A percentile compares a stretch with the other conserved stretches of the same genome.
Evolutionary conservation across 1,140 invertebrate genomes (phyloP).

Genomic region (Euwallacea similis): DNA sequence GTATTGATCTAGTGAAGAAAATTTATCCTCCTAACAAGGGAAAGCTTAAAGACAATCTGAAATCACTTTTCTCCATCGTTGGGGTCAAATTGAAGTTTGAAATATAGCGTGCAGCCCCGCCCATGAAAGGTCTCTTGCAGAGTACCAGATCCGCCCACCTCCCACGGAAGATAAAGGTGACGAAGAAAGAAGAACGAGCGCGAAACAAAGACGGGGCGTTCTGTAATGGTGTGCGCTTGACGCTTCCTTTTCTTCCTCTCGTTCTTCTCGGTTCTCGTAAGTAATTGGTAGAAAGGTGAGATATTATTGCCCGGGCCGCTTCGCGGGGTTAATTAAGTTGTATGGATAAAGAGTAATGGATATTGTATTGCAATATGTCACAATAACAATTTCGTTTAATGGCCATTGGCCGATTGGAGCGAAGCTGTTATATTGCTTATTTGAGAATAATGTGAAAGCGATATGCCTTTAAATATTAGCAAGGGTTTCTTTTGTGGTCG

Average conservation of each 20-base stretch:
- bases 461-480: background rate
- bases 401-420: background rate
- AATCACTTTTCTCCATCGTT: slow-evolving; percentile 30
- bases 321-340: slow-evolving; percentile 14
- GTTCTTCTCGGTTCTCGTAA: background rate
- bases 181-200: slow-evolving; percentile 11
- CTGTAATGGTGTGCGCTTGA: slow-evolving; percentile 16
- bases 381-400: slow-evolving; percentile 12
- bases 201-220: slow-evolving; percentile 17
- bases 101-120: slow-evolving; percentile 43
- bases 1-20: no score
- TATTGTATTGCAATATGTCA: slow-evolving; percentile 16
- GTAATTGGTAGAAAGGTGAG: slow-evolving; percentile 23
- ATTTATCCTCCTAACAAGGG: slow-evolving; percentile 7
- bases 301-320: slow-evolving; percentile 7
- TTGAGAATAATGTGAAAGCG: slow-evolving; percentile 6
- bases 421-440: background rate
- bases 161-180: slow-evolving; percentile 34
- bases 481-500: no score
- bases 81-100: slow-evolving; percentile 48
- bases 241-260: slow-evolving; percentile 13
- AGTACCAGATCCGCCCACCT: slow-evolving; percentile 39
- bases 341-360: slow-evolving; percentile 12
- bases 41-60: slow-evolving; percentile 1
- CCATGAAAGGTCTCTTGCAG: slow-evolving; percentile 37